Evolutionary conservation across 2,888 invertebrate species (phyloP).

Genomic region (Epinotia bilunana): DNA sequence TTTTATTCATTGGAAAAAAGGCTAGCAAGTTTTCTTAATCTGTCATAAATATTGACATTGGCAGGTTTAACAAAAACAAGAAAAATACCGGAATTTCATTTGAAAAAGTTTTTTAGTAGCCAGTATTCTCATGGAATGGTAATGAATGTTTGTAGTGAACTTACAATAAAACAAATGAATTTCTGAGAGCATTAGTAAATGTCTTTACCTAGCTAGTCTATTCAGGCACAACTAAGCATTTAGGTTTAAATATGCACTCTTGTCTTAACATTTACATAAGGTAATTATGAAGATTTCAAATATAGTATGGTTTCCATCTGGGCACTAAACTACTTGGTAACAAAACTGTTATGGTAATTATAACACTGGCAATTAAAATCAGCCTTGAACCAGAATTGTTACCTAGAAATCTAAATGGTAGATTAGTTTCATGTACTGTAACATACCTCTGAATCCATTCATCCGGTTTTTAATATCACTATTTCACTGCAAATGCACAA

Average conservation of each 20-base stretch:
- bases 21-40: background rate
- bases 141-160: background rate
- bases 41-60: background rate
- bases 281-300: constrained; percentile 27
- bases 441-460: constrained; percentile 35
- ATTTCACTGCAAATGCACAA: constrained; percentile 23
- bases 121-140: constrained; percentile 3
- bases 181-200: background rate
- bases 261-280: constrained; percentile 15
- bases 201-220: background rate
- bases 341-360: constrained; percentile 22
- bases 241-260: constrained; percentile 18
- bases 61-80: background rate
- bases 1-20: background rate
- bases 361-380: constrained; percentile 14
- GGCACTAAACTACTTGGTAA: background rate
- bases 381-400: constrained; percentile 7
- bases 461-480: constrained; percentile 10
- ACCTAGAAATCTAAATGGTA: constrained; percentile 1
- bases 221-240: constrained; percentile 18
- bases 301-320: constrained; percentile 6
- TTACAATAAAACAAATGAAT: constrained; percentile 16
- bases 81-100: background rate
- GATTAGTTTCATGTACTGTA: background rate
- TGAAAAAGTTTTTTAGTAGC: background rate